These are phyloP conservation scores for Dolichoris vasculosae DNA, from an alignment of 1,140 invertebrate species.

Conservation along the genomic window DNA sequence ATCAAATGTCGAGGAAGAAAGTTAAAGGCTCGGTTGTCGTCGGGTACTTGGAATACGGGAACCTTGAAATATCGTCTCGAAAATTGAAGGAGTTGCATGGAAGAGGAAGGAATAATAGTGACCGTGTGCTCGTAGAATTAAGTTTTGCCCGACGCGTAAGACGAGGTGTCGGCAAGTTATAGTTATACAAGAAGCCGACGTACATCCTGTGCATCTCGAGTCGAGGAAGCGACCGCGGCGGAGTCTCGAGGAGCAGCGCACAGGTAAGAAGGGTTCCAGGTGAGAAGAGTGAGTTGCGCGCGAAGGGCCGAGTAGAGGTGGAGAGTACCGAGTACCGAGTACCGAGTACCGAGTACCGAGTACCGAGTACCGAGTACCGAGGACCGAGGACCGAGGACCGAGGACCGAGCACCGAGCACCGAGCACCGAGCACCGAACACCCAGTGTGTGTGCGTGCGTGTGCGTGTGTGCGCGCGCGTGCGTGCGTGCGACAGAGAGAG, in stretches of 20 bases:
- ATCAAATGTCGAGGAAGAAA: not conserved
- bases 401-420: too few species aligned
- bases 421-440: too few species aligned
- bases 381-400: too few species aligned
- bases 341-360: too few species aligned
- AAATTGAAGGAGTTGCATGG: not conserved
- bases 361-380: not conserved
- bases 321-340: too few species aligned
- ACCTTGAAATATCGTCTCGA: not conserved
- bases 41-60: not conserved
- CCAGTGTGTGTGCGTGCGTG: not conserved
- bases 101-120: not conserved
- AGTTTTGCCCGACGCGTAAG: not conserved
- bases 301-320: not conserved
- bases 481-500: constrained; percentile 43
- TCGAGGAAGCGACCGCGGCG: not conserved
- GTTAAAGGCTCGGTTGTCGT: not conserved
- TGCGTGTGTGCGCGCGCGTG: not conserved
- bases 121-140: not conserved
- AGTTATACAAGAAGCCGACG: not conserved
- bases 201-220: constrained; percentile 1
- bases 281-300: constrained; percentile 36
- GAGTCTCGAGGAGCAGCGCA: constrained; percentile 4
- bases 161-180: not conserved
- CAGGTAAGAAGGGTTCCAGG: constrained; percentile 57